phyloP scores from a whole-genome alignment of 2,113 vertebrate species.

The Carassius auratus region DNA sequence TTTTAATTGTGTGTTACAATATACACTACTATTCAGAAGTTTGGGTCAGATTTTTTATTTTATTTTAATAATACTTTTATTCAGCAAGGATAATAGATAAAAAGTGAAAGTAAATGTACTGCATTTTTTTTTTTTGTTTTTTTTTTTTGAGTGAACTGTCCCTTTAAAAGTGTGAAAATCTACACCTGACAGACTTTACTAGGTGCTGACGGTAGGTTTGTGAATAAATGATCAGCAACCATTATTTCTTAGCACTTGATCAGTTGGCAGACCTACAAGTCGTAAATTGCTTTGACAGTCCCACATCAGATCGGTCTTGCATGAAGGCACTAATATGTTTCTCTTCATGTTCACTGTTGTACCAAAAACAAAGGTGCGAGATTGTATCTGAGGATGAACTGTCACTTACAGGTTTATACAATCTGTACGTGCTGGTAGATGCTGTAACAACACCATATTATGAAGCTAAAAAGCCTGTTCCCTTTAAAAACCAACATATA shows the following conservation, averaged over 20 bases:
- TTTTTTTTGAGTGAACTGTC: too few relatives aligned
- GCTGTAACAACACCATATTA: background rate
- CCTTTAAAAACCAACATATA: background rate
- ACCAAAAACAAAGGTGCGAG: slow-evolving; percentile 1
- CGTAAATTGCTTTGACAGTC: background rate
- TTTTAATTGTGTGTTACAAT: too few relatives aligned
- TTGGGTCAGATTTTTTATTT: too few relatives aligned
- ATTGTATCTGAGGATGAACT: background rate
- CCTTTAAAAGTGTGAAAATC: background rate
- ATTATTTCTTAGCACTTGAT: background rate
- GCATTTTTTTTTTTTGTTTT: too few relatives aligned
- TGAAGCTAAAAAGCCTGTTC: background rate
- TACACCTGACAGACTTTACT: background rate
- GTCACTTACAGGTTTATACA: background rate
- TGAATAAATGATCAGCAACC: slow-evolving; percentile 7
- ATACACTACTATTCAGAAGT: too few relatives aligned
- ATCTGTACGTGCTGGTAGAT: background rate
- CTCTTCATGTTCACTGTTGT: slow-evolving; percentile 12
- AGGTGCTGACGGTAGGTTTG: background rate
- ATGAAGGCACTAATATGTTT: slow-evolving; percentile 13
- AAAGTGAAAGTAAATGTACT: too few relatives aligned
- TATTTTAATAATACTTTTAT: too few relatives aligned
- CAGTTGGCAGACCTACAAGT: background rate
- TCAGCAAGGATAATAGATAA: too few relatives aligned
- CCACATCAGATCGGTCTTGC: slow-evolving; percentile 4